These are phyloP conservation scores for Protobothrops flavoviridis DNA, from an alignment of 2,113 vertebrate genomes.

Conservation along the genomic window DNA sequence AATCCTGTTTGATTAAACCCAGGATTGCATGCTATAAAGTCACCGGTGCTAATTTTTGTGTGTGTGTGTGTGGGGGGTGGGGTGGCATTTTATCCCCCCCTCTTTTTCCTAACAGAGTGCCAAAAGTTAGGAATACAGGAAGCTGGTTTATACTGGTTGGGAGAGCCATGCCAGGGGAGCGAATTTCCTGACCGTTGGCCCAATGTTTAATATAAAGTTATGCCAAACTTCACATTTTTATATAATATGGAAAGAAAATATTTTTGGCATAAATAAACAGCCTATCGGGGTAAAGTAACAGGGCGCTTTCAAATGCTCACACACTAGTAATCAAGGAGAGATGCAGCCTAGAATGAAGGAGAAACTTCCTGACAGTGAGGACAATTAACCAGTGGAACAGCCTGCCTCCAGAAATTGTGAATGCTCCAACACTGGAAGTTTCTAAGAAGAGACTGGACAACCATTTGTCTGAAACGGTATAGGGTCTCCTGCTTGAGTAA, in stretches of 20 bases:
- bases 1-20: not conserved
- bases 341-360: not conserved
- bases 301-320: not conserved
- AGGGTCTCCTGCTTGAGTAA: accelerated
- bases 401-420: not conserved
- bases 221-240: not conserved
- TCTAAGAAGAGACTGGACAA: not conserved
- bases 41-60: not conserved
- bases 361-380: not conserved
- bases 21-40: not conserved
- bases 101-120: not conserved
- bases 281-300: not conserved
- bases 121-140: not conserved
- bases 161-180: not conserved
- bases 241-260: not conserved
- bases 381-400: not conserved
- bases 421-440: not conserved
- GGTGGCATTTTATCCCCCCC: not conserved
- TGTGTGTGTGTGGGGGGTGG: not conserved
- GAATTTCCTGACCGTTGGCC: not conserved
- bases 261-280: not conserved
- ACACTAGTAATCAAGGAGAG: not conserved
- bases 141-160: not conserved
- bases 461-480: too few species aligned
- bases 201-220: not conserved